These are phyloP conservation scores for Eupithecia exiguata DNA, from an alignment of 2,888 invertebrate species.

Conservation along the genomic window DNA sequence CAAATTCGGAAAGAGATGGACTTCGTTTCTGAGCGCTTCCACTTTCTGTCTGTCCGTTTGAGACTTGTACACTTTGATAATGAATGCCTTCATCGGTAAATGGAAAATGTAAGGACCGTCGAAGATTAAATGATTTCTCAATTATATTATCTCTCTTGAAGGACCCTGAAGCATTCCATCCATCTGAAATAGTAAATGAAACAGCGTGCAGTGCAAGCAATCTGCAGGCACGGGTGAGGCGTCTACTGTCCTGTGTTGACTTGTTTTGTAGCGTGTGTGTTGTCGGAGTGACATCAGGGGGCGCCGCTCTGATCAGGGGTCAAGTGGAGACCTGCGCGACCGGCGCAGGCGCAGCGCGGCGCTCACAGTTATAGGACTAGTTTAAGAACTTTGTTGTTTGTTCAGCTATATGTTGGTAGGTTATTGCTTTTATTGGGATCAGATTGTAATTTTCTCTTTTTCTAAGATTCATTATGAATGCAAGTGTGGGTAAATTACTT, in stretches of 20 bases:
- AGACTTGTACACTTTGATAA: neutral
- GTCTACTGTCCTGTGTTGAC: neutral
- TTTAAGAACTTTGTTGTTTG: neutral
- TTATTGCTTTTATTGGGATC: no score
- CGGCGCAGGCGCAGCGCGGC: neutral
- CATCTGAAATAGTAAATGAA: neutral
- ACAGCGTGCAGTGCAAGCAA: neutral
- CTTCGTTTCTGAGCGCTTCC: neutral
- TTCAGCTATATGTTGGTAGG: no score
- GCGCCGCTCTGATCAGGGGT: slow-evolving; percentile 5
- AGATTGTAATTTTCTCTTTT: neutral
- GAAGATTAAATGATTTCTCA: neutral
- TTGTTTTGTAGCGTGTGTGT: neutral
- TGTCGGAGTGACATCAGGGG: slow-evolving; percentile 8
- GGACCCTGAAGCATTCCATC: neutral
- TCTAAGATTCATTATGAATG: neutral
- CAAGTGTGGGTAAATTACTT: no score
- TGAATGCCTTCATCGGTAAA: neutral
- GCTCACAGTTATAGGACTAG: neutral
- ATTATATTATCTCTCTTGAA: neutral
- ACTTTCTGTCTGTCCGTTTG: neutral
- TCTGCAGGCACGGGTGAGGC: neutral
- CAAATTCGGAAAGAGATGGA: neutral
- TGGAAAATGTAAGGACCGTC: no score
- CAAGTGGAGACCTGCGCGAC: neutral